Percentiles rank a stretch among this genome's conserved stretches.
Conservation (phyloP, 2,113 vertebrate genomes). For the Lampris megalopsis region DNA sequence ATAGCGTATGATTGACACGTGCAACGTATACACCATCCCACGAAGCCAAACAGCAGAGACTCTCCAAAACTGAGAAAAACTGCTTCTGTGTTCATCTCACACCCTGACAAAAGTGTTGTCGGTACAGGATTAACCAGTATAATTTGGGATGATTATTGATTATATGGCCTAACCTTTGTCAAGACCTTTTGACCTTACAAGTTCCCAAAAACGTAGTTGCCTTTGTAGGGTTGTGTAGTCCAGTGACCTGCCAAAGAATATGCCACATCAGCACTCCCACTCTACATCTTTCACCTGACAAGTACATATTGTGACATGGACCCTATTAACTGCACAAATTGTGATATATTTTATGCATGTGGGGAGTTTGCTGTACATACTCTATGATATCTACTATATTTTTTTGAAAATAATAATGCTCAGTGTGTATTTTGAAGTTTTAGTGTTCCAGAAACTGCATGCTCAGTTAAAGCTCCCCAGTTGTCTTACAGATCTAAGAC, state of each 20-base stretch:
- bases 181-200: too few species aligned
- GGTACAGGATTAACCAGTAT: too few species aligned
- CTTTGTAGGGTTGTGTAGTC: neutral
- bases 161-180: too few species aligned
- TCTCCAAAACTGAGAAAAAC: too few species aligned
- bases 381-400: slow-evolving; percentile 54
- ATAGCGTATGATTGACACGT: too few species aligned
- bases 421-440: slow-evolving; percentile 15
- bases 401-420: slow-evolving; percentile 58
- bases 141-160: too few species aligned
- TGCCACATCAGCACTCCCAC: slow-evolving; percentile 26
- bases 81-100: too few species aligned
- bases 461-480: slow-evolving; percentile 29
- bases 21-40: too few species aligned
- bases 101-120: too few species aligned
- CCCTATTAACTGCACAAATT: slow-evolving; percentile 46
- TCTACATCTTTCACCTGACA: slow-evolving; percentile 27
- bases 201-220: neutral
- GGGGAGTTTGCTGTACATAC: slow-evolving; percentile 58
- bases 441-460: slow-evolving; percentile 61
- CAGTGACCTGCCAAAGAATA: neutral
- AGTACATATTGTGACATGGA: slow-evolving; percentile 38
- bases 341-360: slow-evolving; percentile 66
- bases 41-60: too few species aligned
- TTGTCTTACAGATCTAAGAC: slow-evolving; percentile 43